A percentile compares a stretch with the other conserved stretches of the same genome.
Evolutionary conservation across 2,888 invertebrate species (phyloP).

Genomic region (Furcula furcula): DNA sequence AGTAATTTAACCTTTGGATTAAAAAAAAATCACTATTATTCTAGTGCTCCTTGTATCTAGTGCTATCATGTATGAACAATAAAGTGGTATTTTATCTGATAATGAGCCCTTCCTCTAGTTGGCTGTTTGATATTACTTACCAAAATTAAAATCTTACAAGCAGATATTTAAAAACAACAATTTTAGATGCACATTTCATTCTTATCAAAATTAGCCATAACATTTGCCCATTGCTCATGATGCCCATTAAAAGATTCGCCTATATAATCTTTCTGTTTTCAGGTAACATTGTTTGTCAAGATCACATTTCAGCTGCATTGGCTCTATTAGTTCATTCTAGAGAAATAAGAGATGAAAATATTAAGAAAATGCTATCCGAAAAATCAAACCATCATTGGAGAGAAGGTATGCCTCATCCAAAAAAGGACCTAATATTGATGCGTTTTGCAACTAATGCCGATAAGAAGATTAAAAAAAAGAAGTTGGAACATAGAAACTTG

Average conservation of each 20-base stretch:
- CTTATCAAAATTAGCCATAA: too few species aligned
- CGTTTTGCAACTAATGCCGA: conserved; percentile 89
- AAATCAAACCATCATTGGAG: conserved; percentile 89
- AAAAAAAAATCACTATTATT: too few species aligned
- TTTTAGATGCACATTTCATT: too few species aligned
- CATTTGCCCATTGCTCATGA: too few species aligned
- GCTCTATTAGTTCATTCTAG: conserved; percentile 82
- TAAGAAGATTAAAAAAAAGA: conserved; percentile 83
- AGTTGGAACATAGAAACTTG: conserved; percentile 34
- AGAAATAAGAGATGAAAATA: conserved; percentile 63
- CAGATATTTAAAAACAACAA: too few species aligned
- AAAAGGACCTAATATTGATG: conserved; percentile 86
- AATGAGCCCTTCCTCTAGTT: too few species aligned
- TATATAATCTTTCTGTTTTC: conserved; percentile 24
- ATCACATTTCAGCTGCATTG: conserved; percentile 81
- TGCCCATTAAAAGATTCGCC: not conserved
- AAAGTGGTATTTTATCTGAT: too few species aligned
- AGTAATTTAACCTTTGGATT: too few species aligned
- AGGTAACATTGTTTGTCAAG: conserved; percentile 86
- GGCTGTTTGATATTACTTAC: too few species aligned
- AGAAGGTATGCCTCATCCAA: conserved; percentile 84
- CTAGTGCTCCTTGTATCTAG: too few species aligned
- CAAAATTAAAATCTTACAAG: too few species aligned
- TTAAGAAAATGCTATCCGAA: conserved; percentile 57
- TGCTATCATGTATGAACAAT: too few species aligned